Evolutionary conservation across 2,113 vertebrate genomes (phyloP), one percentile per base, ranked within the genome.

Genomic region (Labrus mixtus): DNA sequence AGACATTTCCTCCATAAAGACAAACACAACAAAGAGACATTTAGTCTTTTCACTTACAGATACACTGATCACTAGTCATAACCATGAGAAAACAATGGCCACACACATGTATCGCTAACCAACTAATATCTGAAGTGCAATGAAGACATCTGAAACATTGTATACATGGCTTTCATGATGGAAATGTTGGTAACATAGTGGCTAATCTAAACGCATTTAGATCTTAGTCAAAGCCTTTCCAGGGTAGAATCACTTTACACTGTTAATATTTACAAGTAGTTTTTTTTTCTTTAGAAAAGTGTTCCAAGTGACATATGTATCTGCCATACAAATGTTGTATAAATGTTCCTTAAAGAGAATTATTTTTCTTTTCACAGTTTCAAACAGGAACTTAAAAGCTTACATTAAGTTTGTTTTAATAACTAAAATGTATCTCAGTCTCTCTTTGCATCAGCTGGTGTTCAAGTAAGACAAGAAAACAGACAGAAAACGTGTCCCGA

Each of bases 311-410:
- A 96, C 94, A 96, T 95, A 93, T 95, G 95, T 94, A 94, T 95
- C 93, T 94, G 95, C 94, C 95, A 95, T 96, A 97, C 93, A 97
- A 97, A 97, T 86, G 83, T 89, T 86, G 94, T 98, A 97, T 95
- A 97, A 97, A 97, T 93, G 84, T 87, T 95, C 91, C 72, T 87
- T 74, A 84, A 91, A 91, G 57, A 91, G 45, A 57, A 69, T 82
- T 59, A 75, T 70, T 84, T 87, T 81, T 41, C 68, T 83, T 90
- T 93, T 88, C 95, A 96, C 95, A 96, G 95, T 94, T 96, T 96
- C 92, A 96, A 96, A 96, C 93, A 95, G 51, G 75, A 86, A 61
- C 65, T 43, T 54, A 48, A 63, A 68, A 67, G 29, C 22, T 75
- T 55, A 68, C 63, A 68, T 78, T 66, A 46, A 36, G 29, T 58